Conservation (phyloP, 2,888 invertebrate genomes). For the Megaustenia siamemsis region DNA sequence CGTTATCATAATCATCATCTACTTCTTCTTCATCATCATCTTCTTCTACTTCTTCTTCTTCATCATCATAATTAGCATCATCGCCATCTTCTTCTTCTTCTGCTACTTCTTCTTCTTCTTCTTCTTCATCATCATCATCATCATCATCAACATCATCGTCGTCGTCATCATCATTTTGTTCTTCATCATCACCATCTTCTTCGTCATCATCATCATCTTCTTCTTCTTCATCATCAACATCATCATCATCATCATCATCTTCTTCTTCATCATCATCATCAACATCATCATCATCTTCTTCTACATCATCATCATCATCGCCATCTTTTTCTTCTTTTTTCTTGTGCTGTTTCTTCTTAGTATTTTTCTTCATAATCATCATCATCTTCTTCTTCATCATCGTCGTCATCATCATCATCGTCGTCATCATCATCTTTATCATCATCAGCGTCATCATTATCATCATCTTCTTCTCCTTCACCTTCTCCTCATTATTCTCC, state of each 20-base stretch:
- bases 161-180: conserved; percentile 28
- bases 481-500: not conserved
- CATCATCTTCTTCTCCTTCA: not conserved
- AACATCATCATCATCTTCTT: conserved; percentile 26
- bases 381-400: not conserved
- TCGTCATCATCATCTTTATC: not conserved
- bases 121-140: conserved; percentile 52
- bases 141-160: conserved; percentile 35
- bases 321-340: not conserved
- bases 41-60: conserved; percentile 25
- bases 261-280: conserved; percentile 31
- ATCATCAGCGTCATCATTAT: not conserved
- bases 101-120: conserved; percentile 46
- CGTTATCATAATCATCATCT: not conserved
- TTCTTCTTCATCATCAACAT: conserved; percentile 28
- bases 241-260: not conserved
- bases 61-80: conserved; percentile 21
- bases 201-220: conserved; percentile 27
- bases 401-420: not conserved
- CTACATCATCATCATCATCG: not conserved
- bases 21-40: conserved; percentile 7
- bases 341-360: not conserved
- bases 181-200: conserved; percentile 29
- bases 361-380: not conserved
- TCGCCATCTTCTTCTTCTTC: conserved; percentile 41